Base-by-base conservation (phyloP, 2,888 invertebrate species). In the Strigamia transsilvanica region DNA sequence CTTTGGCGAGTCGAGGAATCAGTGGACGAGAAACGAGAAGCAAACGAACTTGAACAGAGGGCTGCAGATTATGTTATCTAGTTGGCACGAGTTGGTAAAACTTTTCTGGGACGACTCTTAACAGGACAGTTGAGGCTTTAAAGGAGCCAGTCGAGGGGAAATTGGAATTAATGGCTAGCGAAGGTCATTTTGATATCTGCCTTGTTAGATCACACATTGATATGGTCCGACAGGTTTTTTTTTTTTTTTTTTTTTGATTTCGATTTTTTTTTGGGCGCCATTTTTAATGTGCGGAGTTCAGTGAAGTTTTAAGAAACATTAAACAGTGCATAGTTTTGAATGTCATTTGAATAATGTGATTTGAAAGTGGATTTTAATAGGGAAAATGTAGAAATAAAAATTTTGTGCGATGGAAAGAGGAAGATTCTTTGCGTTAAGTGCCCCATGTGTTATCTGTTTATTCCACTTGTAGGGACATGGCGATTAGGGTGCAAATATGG, bases 1-100 rank as follows among this genome's bases (percentile, higher is more conserved):
- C 61, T 61, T 61, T 61, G 61, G 61, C 61, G 61, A 61, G 61
- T 61, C 61, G 61, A 61, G 61, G 61, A 61, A 61, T 61, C 61
- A 61, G 61, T 61, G 61, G 61, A 61, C 61, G 61, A 61, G 61
- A 61, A 61, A 61, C 61, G 61, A 61, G 61, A 61, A 61, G 61
- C 61, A 61, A 61, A 61, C 61, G 61, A 61, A 61, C 61, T 61
- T 23, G 61, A 61, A 61, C 61, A 61, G 61, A 61, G 61, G 23
- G 61, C 21, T 61, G 61, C 18, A 61, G 61, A 61, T 61, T 61
- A 61, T 61, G 61, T 61, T 61, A 61, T 61, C 61, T 61, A 61
- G 61, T 61, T 61, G 61, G 61, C 61, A 61, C 61, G 18, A 61
- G 61, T 61, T 61, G 61, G 61, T 12, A 61, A 23, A 61, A 61